Evolutionary conservation across 2,797 vertebrate species (phyloP), one percentile per base, ranked within the genome.

Genomic region (Lacerta agilis): DNA sequence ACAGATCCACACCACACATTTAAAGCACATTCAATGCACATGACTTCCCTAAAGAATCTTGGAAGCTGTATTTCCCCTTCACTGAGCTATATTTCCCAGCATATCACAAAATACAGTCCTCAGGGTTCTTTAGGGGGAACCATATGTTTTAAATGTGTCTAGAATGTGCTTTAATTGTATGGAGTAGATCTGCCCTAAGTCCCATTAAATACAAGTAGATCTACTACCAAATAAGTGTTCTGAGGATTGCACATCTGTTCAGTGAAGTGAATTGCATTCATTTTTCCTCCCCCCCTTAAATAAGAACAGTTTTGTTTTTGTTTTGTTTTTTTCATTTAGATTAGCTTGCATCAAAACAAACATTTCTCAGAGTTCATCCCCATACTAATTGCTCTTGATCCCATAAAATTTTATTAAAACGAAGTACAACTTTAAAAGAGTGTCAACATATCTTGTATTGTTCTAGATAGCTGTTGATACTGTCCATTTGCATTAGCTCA

Each of bases 401-500:
- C 38, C 11, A 18, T 64, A 10, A 82, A 66, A 67, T 41, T 10
- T 41, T 27, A 66, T 79, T 79, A 9, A 61, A 64, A 64, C 10
- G 36, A 66, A 73, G 7, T 38, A 36, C 15, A 33, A 36, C 33
- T 33, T 73, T 33, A 13, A 41, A 64, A 64, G 38, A 81, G 64
- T 78, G 8, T 36, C 15, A 82, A 43, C 25, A 38, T 67, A 38
- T 45, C 27, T 33, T 38, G 36, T 23, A 1, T 49, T 27, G 41
- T 73, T 94, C 86, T 1, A 64, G 41, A 43, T 82, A 66, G 0
- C 9, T 84, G 5, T 1, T 4, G 83, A 27, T 5, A 25, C 55
- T 93, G 92, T 93, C 10, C 1, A 77, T 0, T 78, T 71, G 45
- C 38, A 73, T 79, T 86, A 58, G 87, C 1, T 45, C 3, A 89